Evolutionary conservation across 2,113 vertebrate species (phyloP), one percentile per base, ranked within the genome.

Genomic region (Narcine bancroftii): DNA sequence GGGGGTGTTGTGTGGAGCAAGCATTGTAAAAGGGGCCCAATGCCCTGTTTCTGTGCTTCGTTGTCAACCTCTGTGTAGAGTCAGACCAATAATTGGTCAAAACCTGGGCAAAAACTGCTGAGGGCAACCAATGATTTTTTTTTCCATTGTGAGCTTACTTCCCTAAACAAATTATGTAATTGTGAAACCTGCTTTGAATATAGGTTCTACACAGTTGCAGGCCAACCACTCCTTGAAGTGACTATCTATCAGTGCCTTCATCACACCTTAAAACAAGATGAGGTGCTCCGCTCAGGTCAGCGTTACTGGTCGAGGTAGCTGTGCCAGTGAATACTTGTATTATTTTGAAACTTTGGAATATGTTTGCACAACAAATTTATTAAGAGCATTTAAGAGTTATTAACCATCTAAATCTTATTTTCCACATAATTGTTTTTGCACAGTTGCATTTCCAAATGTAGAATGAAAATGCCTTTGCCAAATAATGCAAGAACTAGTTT

Each of bases 401-500:
- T 81, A 81, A 53, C 81, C 15, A 21, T 89, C 83, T 63, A 39
- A 63, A 63, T 39, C 83, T 42, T 39, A 36, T 66, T 42, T 91
- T 39, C 26, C n/a, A 63, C 17, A 2, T 45, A n/a, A n/a, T 36
- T 85, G 13, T 56, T 19, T 85, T 85, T 85, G 53, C 53, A n/a
- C 26, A 33, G 29, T 83, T 83, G 39, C 87, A 39, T 91, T 91
- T 89, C 39, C 36, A 26, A 91, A 91, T 89, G 6, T 21, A 45
- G 39, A 91, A 91, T 24, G 87, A 42, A 69, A 45, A 21, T 69
- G 63, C 63, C 39, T 89, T 65, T 65, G 33, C 66, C 65, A 92
- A 92, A 92, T 72, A 66, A 50, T 15, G 47, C 17, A 19, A 71
- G 42, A 6, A 92, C 92, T 94, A 93, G 93, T 93, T 93, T n/a